phyloP scores from a whole-genome alignment of 2,113 vertebrate genomes.

The Antennarius striatus region DNA sequence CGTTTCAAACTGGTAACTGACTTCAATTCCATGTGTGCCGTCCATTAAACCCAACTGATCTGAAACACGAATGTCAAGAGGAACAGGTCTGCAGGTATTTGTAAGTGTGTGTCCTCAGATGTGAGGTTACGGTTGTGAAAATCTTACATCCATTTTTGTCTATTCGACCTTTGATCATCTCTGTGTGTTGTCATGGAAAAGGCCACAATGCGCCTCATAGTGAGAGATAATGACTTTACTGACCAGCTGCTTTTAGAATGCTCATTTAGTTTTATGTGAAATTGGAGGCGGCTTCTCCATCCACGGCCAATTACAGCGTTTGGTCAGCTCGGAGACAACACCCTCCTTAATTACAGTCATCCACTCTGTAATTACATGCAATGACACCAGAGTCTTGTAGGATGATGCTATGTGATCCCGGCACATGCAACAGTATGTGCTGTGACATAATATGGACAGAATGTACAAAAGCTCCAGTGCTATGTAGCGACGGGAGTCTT shows the following conservation, averaged over 20 bases:
- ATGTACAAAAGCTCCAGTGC: not conserved
- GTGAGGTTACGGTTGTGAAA: not conserved
- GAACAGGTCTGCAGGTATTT: not conserved
- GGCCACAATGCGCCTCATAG: slow-evolving; percentile 2
- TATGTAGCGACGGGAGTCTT: not conserved
- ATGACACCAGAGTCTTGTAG: slow-evolving; percentile 37
- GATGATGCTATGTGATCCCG: slow-evolving; percentile 6
- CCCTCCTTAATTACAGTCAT: slow-evolving; percentile 51
- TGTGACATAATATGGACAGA: not conserved
- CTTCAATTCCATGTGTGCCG: not conserved
- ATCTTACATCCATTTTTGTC: slow-evolving; percentile 1
- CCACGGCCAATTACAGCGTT: slow-evolving; percentile 43
- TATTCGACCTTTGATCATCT: not conserved
- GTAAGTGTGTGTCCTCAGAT: not conserved
- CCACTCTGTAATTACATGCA: slow-evolving; percentile 49
- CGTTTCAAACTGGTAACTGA: not conserved
- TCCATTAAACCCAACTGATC: slow-evolving; percentile 9
- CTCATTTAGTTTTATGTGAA: slow-evolving; percentile 27
- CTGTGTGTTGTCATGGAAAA: not conserved
- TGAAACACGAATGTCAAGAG: not conserved
- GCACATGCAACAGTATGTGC: not conserved
- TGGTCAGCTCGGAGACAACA: slow-evolving; percentile 33
- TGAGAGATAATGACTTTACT: slow-evolving; percentile 4
- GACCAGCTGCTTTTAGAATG: slow-evolving; percentile 52
- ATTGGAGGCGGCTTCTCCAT: slow-evolving; percentile 43